Base-by-base conservation (phyloP, 2,888 invertebrate species). In the Ichneumoninae sp. region DNA sequence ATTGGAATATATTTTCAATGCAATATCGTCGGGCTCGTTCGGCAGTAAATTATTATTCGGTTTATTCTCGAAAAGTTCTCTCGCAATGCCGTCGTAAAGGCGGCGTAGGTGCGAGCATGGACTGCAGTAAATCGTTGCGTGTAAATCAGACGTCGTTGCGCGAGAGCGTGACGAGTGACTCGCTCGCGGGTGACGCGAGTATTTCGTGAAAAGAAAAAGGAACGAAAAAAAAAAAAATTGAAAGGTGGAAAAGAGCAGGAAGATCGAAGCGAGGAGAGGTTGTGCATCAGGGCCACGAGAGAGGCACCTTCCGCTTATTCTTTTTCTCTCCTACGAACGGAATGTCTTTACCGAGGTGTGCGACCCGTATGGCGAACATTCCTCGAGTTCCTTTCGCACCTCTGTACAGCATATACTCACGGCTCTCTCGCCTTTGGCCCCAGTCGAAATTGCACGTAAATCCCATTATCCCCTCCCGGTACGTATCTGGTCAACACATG, bases 101-200 rank as follows among this genome's bases (percentile, higher is more conserved):
- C 50, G 47, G 33, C 74, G 63, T 63, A 74, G 63, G 63, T 47
- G 74, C 63, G 22, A 3, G 47, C 33, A 69, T 54, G 69, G 63
- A 54, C 33, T 75, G 90, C 88, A 88, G 88, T 91, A 91, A 91
- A 91, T 91, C 90, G 88, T 88, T 77, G 88, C 89, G 91, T 90
- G 91, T 91, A 91, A 91, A 91, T 91, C 91, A 91, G 90, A 90
- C 91, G 91, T 90, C 89, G 88, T 30, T 70, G 83, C 74, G 63
- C 74, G 63, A 66, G 88, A 88, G 88, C 86, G 86, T 88, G 87
- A 82, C 81, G 78, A 83, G 65, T 65, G 79, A 80, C 76, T 40
- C 60, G 40, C 60, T 33, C 54, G 81, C 84, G 76, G 50, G 83
- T 73, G 75, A 76, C 71, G 76, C 68, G 44, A 68, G 68, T 44